Percentiles rank a stretch among this genome's conserved stretches.
These are phyloP conservation scores for Aepyceros melampus DNA, from an alignment of 2,113 vertebrate species.

Conservation along the genomic window DNA sequence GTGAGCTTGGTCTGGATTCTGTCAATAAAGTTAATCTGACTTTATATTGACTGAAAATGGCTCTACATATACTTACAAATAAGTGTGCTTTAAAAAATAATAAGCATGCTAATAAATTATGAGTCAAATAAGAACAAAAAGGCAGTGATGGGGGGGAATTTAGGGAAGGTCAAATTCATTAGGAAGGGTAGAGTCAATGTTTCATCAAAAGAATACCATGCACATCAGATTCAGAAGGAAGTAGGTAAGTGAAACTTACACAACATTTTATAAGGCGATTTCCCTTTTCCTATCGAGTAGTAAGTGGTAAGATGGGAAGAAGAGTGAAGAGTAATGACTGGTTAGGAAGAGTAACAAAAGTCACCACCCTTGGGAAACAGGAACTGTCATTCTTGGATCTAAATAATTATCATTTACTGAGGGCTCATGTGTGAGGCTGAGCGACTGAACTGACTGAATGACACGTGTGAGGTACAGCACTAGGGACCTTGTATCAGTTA, in stretches of 20 bases:
- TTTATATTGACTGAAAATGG: neutral
- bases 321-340: neutral
- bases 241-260: neutral
- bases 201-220: neutral
- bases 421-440: neutral
- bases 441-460: neutral
- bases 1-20: neutral
- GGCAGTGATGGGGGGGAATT: neutral
- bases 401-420: conserved; percentile 13
- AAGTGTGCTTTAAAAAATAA: conserved; percentile 23
- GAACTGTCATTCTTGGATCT: neutral
- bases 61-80: neutral
- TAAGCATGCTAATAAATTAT: neutral
- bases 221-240: neutral
- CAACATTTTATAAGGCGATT: neutral
- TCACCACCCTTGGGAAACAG: neutral
- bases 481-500: neutral
- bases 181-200: neutral
- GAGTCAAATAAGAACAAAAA: conserved; percentile 1
- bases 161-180: conserved; percentile 6
- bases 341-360: neutral
- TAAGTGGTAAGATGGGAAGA: neutral
- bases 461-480: neutral
- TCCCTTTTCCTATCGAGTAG: neutral
- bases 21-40: neutral